A percentile compares a stretch with the other conserved stretches of the same genome.
phyloP scores from a whole-genome alignment of 2,888 invertebrate species.

The Platypus cylindrus region DNA sequence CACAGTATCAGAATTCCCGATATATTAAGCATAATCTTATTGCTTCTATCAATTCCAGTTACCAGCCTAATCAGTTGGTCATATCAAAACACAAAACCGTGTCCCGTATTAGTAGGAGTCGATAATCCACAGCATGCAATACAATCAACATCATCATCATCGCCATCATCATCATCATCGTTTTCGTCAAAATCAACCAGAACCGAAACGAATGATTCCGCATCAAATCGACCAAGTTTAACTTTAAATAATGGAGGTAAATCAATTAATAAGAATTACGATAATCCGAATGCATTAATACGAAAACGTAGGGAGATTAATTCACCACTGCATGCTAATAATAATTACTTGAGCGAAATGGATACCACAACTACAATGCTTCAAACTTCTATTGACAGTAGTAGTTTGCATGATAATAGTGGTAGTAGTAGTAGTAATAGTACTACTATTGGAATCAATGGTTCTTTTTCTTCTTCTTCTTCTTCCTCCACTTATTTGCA shows the following conservation, averaged over 20 bases:
- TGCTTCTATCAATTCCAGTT: conserved; percentile 42
- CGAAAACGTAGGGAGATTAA: conserved; percentile 57
- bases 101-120: conserved; percentile 74
- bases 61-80: conserved; percentile 77
- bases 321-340: conserved; percentile 29
- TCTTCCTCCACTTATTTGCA: neutral
- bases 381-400: too few relatives aligned
- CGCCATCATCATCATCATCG: too few relatives aligned
- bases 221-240: conserved; percentile 46
- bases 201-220: conserved; percentile 58
- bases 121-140: too few relatives aligned
- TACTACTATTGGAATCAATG: neutral
- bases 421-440: conserved; percentile 20
- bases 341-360: too few relatives aligned
- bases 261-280: too few relatives aligned
- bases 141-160: too few relatives aligned
- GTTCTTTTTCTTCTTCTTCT: neutral
- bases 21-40: too few relatives aligned
- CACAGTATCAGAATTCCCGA: too few relatives aligned
- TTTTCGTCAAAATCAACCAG: conserved; percentile 54
- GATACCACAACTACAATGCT: conserved; percentile 19
- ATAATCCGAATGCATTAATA: conserved; percentile 36
- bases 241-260: conserved; percentile 46
- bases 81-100: conserved; percentile 70
- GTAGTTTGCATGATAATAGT: conserved; percentile 21